Percentiles rank a stretch among this genome's conserved stretches.
These are phyloP conservation scores for Pseudomyrmex sp. DNA, from an alignment of 1,140 invertebrate genomes.

Conservation along the genomic window DNA sequence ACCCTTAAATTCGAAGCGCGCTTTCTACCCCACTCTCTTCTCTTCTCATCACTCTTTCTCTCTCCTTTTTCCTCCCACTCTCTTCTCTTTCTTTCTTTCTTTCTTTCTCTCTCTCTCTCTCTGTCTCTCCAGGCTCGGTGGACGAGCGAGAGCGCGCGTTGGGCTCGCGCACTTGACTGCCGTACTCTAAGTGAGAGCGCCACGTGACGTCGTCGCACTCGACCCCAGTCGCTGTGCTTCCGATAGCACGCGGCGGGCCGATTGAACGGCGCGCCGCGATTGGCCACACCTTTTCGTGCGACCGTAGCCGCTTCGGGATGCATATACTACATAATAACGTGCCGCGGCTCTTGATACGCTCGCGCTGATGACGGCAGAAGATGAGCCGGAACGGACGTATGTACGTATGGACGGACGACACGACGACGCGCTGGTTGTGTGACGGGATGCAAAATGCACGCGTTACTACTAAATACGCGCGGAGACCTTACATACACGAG, in stretches of 20 bases:
- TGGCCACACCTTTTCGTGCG: conserved; percentile 66
- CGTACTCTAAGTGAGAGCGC: conserved; percentile 61
- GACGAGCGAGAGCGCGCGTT: conserved; percentile 53
- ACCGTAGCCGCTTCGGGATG: conserved; percentile 46
- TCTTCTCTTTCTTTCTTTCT: neutral
- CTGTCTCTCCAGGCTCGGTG: neutral
- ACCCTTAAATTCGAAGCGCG: conserved; percentile 44
- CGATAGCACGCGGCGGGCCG: conserved; percentile 60
- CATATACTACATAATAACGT: conserved; percentile 44
- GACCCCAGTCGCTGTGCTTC: conserved; percentile 58
- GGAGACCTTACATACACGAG: neutral
- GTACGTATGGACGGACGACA: neutral
- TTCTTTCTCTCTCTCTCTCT: neutral
- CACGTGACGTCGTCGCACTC: conserved; percentile 63
- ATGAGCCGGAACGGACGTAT: conserved; percentile 1
- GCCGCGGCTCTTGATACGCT: neutral
- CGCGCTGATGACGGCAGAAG: neutral
- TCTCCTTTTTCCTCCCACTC: neutral
- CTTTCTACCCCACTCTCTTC: neutral
- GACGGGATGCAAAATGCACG: conserved; percentile 40
- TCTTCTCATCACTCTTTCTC: too few relatives aligned
- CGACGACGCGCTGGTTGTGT: neutral
- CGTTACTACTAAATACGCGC: conserved; percentile 1
- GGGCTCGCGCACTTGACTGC: conserved; percentile 66
- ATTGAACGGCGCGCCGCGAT: conserved; percentile 52